Conservation (phyloP, 2,888 invertebrate species). For the Ecdyonurus torrentis region DNA sequence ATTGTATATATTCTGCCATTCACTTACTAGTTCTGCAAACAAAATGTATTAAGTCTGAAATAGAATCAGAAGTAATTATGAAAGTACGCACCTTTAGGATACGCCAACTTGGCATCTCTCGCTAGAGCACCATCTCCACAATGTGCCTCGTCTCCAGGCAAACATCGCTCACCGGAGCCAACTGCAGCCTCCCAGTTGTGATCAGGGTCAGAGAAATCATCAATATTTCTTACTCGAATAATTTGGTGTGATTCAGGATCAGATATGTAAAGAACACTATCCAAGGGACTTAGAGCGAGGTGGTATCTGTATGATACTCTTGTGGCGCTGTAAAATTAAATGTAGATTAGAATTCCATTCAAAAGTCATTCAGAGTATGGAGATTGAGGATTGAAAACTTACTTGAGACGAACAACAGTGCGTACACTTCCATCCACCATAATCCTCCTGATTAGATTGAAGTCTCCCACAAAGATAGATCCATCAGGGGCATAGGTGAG, state of each 20-base stretch:
- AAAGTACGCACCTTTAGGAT: conserved; percentile 59
- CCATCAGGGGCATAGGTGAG: conserved; percentile 85
- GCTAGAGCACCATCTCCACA: conserved; percentile 94
- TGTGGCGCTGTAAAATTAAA: conserved; percentile 50
- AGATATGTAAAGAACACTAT: conserved; percentile 86
- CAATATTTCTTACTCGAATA: conserved; percentile 65
- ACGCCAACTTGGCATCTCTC: conserved; percentile 81
- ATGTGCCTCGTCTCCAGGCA: conserved; percentile 83
- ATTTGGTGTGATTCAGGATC: conserved; percentile 93
- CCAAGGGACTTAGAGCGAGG: conserved; percentile 87
- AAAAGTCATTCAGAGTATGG: background rate
- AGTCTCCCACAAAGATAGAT: conserved; percentile 87
- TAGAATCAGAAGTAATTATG: too few species aligned
- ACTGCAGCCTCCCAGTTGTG: conserved; percentile 91
- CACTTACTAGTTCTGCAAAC: background rate
- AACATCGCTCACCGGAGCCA: conserved; percentile 84
- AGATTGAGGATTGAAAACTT: conserved; percentile 25
- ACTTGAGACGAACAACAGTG: conserved; percentile 68
- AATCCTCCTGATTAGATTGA: conserved; percentile 79
- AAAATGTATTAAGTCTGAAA: background rate
- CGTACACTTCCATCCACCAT: conserved; percentile 67
- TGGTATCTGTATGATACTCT: conserved; percentile 92
- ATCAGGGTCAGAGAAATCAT: conserved; percentile 70
- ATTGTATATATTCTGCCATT: background rate
- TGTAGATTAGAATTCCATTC: background rate